phyloP scores from a whole-genome alignment of 2,113 vertebrate species.

The Plecturocebus donacophilus region DNA sequence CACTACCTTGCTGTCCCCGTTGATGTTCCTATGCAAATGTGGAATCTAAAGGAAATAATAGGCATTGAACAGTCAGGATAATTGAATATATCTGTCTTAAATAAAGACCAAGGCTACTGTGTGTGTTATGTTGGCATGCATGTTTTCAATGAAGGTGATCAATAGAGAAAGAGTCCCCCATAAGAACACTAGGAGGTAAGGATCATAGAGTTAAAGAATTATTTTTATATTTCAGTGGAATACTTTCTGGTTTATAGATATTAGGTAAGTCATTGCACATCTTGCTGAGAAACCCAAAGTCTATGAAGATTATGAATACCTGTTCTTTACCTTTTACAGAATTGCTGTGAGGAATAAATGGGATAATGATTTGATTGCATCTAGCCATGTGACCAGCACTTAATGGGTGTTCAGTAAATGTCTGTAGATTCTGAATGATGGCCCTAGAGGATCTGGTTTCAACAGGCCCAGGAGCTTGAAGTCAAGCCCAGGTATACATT shows the following conservation, averaged over 20 bases:
- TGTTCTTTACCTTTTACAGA: not conserved
- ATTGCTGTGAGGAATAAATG: not conserved
- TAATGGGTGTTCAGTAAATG: not conserved
- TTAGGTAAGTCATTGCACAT: slow-evolving; percentile 12
- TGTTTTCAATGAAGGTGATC: not conserved
- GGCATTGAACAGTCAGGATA: not conserved
- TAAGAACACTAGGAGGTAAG: not conserved
- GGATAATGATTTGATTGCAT: not conserved
- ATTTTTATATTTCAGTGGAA: slow-evolving; percentile 2
- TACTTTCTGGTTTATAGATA: not conserved
- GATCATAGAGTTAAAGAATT: not conserved
- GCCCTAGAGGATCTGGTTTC: not conserved
- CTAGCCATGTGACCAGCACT: not conserved
- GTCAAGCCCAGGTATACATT: not conserved
- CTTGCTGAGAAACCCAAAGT: slow-evolving; percentile 5
- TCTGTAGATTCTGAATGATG: not conserved
- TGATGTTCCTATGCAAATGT: not conserved
- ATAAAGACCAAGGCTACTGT: not conserved
- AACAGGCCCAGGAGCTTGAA: not conserved
- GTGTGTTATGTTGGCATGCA: not conserved
- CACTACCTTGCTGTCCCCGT: not conserved
- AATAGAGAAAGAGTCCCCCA: not conserved
- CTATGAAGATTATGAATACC: slow-evolving; percentile 15
- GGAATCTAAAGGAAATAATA: not conserved
- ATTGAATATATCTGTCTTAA: not conserved